These are phyloP conservation scores for Achroia grisella DNA, from an alignment of 1,140 invertebrate genomes.

Conservation along the genomic window DNA sequence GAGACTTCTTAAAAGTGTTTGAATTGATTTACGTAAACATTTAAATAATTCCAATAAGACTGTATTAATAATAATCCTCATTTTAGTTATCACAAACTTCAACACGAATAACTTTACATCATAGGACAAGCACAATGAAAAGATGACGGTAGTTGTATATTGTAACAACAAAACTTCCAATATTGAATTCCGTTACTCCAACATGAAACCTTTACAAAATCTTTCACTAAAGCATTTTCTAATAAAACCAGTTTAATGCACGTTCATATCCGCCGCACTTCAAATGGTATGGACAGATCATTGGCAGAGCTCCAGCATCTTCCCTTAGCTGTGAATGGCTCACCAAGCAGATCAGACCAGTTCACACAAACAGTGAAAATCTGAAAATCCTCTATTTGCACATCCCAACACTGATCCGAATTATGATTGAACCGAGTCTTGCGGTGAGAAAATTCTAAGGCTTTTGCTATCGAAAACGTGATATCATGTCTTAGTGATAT, in stretches of 20 bases:
- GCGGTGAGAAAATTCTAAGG: conserved; percentile 1
- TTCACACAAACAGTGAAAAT: neutral
- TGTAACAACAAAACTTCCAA: too few species aligned
- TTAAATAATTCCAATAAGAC: conserved; percentile 7
- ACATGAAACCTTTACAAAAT: neutral
- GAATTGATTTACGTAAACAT: conserved; percentile 6
- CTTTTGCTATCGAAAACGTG: conserved; percentile 10
- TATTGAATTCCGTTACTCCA: too few species aligned
- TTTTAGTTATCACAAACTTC: too few species aligned
- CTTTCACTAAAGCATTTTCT: conserved; percentile 16
- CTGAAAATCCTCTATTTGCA: conserved; percentile 11
- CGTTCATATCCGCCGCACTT: conserved; percentile 16
- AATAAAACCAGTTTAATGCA: conserved; percentile 25
- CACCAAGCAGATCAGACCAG: conserved; percentile 1
- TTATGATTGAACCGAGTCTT: conserved; percentile 17
- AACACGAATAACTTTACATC: too few species aligned
- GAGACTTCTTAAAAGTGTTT: conserved; percentile 7
- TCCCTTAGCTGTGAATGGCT: conserved; percentile 5
- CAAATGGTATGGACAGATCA: conserved; percentile 20
- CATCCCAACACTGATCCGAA: conserved; percentile 17
- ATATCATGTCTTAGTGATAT: too few species aligned
- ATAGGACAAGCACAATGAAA: too few species aligned
- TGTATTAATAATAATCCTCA: neutral
- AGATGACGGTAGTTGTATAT: too few species aligned
- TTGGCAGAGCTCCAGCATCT: conserved; percentile 20